phyloP scores from a whole-genome alignment of 1,140 invertebrate species.

The Elymnias hypermnestra region DNA sequence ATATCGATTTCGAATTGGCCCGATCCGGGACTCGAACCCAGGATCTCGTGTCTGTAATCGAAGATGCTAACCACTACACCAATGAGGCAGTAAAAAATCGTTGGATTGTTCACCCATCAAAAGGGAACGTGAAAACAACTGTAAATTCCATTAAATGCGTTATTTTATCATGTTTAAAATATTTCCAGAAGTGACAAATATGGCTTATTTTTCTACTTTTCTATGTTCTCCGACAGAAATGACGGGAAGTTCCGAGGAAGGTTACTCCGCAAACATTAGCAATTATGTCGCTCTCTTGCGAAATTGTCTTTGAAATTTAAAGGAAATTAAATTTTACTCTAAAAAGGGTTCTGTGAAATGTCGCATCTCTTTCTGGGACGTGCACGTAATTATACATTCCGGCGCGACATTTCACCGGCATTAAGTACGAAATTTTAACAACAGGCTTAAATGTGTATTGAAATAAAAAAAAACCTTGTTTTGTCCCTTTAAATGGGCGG shows the following conservation, averaged over 20 bases:
- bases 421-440: conserved; percentile 11
- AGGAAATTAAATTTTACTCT: conserved; percentile 7
- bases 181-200: too few relatives aligned
- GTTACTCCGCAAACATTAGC: neutral
- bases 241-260: neutral
- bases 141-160: too few relatives aligned
- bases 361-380: conserved; percentile 1
- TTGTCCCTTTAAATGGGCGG: conserved; percentile 3
- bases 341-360: conserved; percentile 3
- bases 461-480: conserved; percentile 15
- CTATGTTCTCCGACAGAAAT: neutral
- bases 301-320: conserved; percentile 7
- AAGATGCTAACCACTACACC: too few relatives aligned
- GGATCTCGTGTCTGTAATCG: too few relatives aligned
- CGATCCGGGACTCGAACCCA: too few relatives aligned
- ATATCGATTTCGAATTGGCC: too few relatives aligned
- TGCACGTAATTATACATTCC: conserved; percentile 10
- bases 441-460: conserved; percentile 4
- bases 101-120: too few relatives aligned
- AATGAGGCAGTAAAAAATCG: too few relatives aligned
- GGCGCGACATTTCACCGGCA: conserved; percentile 7
- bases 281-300: neutral
- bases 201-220: too few relatives aligned
- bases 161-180: too few relatives aligned
- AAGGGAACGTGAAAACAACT: too few relatives aligned